phyloP scores from a whole-genome alignment of 2,797 vertebrate genomes.

The Glyptemys insculpta region DNA sequence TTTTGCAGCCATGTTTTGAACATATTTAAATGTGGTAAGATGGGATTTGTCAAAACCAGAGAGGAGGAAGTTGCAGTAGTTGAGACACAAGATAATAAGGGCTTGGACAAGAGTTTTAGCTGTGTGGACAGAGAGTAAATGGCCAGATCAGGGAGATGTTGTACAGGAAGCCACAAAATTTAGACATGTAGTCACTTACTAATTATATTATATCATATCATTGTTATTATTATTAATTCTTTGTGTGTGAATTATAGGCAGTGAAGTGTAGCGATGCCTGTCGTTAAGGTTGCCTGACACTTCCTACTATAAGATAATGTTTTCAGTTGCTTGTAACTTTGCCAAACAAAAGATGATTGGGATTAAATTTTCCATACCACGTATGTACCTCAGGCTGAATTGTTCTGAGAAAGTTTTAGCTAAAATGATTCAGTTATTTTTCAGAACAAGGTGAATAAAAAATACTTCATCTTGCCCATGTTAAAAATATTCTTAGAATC shows the following conservation, averaged over 20 bases:
- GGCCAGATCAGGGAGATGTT: neutral
- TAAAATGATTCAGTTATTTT: too few species aligned
- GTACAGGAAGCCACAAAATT: neutral
- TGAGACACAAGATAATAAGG: neutral
- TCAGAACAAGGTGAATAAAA: too few species aligned
- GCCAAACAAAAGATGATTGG: neutral
- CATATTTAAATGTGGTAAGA: neutral
- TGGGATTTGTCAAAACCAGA: neutral
- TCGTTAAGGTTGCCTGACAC: neutral
- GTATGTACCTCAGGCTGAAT: too few species aligned
- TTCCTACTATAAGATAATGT: neutral
- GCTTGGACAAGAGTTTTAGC: neutral
- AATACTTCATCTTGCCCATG: neutral
- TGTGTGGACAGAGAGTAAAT: neutral
- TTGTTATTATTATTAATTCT: neutral
- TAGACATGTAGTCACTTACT: neutral
- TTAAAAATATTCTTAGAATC: neutral
- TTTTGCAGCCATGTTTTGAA: neutral
- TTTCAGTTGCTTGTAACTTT: neutral
- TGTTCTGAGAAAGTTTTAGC: too few species aligned
- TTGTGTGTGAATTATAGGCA: neutral
- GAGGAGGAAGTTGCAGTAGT: neutral
- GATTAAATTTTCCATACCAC: too few species aligned
- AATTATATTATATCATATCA: too few species aligned
- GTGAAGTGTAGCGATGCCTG: neutral